Base-by-base conservation (phyloP, 2,797 vertebrate species). In the Lagodon rhomboides region DNA sequence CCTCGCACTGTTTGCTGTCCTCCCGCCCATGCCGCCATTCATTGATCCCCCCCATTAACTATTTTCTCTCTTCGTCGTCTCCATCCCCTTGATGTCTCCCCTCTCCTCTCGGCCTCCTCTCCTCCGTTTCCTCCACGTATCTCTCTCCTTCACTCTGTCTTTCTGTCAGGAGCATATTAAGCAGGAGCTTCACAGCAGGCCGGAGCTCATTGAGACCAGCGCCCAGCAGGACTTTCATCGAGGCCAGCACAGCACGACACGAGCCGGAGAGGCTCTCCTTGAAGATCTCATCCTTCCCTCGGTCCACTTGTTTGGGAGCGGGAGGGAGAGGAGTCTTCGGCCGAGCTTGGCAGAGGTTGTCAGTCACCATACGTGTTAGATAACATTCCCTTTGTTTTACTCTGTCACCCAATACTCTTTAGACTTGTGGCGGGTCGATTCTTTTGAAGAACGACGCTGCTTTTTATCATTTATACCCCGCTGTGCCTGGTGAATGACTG, bases 81-180 rank as follows among this genome's bases (percentile, higher is more conserved):
- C 60, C 34, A 17, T 78, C 67, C 49, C 85, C 74, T 81, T 73
- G 71, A 86, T 84, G 69, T 79, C 79, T 76, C 72, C 54, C 68
- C 61, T 71, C 59, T 78, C 51, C 49, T 78, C 67, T 68, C 54
- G 6, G 16, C 68, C 67, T 85, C 38, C 46, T 77, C 27, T 70
- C 65, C 34, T 55, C 41, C 56, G n/a, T 55, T 83, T 79, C 61
- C 69, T 63, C 44, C 0, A 13, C 55, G 53, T n/a, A 23, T 61
- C 56, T 68, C 56, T 68, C 80, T 82, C 68, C n/a, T 60, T 80
- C 69, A 10, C 54, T 72, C 55, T 50, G 62, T 73, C 64, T 72
- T 70, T 80, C 72, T 87, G 67, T 87, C 80, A 75, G 79, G 74
- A 91, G 79, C 87, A 91, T 89, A 85, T 87, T 88, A 89, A 91